Percentiles rank a stretch among this genome's conserved stretches.
phyloP scores from a whole-genome alignment of 2,113 vertebrate genomes.

The Xiphophorus couchianus region DNA sequence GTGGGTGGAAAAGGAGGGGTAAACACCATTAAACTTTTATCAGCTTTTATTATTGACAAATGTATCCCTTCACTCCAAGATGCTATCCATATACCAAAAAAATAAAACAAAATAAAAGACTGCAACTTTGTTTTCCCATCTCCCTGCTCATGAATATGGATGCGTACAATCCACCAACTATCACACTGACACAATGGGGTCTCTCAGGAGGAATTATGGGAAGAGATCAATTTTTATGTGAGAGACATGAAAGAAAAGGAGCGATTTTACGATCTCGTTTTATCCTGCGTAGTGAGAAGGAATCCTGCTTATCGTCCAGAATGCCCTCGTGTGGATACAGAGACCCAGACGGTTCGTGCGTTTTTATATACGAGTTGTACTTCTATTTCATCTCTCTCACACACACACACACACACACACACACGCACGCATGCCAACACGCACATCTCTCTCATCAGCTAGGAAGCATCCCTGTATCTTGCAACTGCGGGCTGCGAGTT shows the following conservation, averaged over 20 bases:
- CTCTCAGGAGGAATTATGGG: slow-evolving; percentile 9
- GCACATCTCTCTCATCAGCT: slow-evolving; percentile 55
- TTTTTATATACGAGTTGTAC: slow-evolving; percentile 24
- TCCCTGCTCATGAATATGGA: slow-evolving; percentile 58
- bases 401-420: slow-evolving; percentile 23
- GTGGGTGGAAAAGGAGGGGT: background rate
- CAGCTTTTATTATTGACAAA: slow-evolving; percentile 57
- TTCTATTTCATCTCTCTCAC: slow-evolving; percentile 28
- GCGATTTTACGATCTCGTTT: slow-evolving; percentile 25
- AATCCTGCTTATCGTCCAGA: background rate
- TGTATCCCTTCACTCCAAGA: slow-evolving; percentile 22
- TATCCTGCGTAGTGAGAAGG: slow-evolving; percentile 16
- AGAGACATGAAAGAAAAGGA: slow-evolving; percentile 25
- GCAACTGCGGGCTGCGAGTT: slow-evolving; percentile 71
- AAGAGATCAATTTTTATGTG: slow-evolving; percentile 49
- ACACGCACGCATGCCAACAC: slow-evolving; percentile 11
- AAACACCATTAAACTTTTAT: slow-evolving; percentile 61
- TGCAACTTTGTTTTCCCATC: slow-evolving; percentile 29
- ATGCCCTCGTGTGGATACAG: slow-evolving; percentile 10
- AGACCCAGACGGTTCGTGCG: background rate
- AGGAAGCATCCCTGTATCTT: slow-evolving; percentile 77
- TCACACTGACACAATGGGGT: slow-evolving; percentile 35
- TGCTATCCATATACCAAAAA: slow-evolving; percentile 15
- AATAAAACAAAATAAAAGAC: background rate
- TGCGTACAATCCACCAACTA: background rate